Conservation (phyloP, 2,797 vertebrate species). For the Perodicticus potto region DNA sequence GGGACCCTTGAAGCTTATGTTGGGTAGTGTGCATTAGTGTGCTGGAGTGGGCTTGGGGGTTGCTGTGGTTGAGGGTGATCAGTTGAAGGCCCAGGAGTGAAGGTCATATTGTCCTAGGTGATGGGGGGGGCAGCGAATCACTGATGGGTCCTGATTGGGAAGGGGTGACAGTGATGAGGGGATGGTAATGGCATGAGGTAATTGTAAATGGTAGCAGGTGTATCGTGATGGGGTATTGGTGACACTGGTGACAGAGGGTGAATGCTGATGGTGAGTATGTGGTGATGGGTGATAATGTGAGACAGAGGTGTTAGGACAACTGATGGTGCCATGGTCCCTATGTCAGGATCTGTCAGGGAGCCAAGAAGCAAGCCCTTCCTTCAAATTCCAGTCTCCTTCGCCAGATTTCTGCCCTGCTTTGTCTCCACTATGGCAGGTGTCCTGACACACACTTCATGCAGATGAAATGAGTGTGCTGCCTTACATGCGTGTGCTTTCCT, state of each 20-base stretch:
- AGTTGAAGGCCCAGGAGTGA: not conserved
- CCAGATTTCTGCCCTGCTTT: not conserved
- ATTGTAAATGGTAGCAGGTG: not conserved
- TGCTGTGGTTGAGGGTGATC: not conserved
- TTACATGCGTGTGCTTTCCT: not conserved
- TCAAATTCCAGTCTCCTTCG: not conserved
- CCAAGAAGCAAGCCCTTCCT: not conserved
- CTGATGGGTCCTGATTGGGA: not conserved
- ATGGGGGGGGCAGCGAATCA: not conserved
- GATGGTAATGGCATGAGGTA: not conserved
- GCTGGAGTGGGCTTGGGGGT: not conserved
- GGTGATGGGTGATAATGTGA: not conserved
- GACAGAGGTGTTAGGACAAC: not conserved
- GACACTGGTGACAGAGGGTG: not conserved
- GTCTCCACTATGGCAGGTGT: not conserved
- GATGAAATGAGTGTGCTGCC: not conserved
- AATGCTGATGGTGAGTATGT: not conserved
- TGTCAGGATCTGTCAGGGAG: not conserved
- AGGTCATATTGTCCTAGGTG: not conserved
- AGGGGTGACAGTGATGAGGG: not conserved
- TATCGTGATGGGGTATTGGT: not conserved
- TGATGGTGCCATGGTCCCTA: rapidly evolving
- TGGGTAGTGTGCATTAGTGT: not conserved
- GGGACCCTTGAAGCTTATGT: not conserved
- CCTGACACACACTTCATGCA: not conserved